Conservation (phyloP, 2,888 invertebrate species). For the Synergus gifuensis region DNA sequence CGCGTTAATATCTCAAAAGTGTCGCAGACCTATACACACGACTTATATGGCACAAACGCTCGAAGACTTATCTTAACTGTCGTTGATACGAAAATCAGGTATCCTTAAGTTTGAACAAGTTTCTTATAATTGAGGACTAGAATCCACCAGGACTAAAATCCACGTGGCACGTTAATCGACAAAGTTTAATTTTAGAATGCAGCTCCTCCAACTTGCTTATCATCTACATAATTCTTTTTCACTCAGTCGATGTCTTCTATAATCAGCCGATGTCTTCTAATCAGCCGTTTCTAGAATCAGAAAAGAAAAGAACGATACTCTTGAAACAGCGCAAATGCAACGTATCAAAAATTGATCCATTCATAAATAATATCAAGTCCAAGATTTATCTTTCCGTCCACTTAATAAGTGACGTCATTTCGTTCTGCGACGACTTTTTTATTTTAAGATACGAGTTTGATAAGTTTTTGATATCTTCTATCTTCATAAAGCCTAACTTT, state of each 20-base stretch:
- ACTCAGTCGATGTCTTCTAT: slow-evolving; percentile 61
- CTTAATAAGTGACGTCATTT: slow-evolving; percentile 6
- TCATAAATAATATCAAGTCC: slow-evolving; percentile 68
- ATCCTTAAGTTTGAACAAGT: slow-evolving; percentile 38
- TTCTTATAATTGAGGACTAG: slow-evolving; percentile 34
- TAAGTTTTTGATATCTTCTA: background rate
- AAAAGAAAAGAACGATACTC: slow-evolving; percentile 64
- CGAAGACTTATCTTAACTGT: slow-evolving; percentile 30
- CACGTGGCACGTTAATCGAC: slow-evolving; percentile 47
- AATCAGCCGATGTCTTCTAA: slow-evolving; percentile 65
- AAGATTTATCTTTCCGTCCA: background rate
- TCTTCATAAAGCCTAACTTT: slow-evolving; percentile 1
- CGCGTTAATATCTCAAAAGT: slow-evolving; percentile 58
- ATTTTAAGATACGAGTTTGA: background rate
- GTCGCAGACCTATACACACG: slow-evolving; percentile 13
- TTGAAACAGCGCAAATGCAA: slow-evolving; percentile 52
- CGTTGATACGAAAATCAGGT: slow-evolving; percentile 42
- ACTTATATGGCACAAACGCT: slow-evolving; percentile 24
- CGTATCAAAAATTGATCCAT: slow-evolving; percentile 57
- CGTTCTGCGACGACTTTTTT: slow-evolving; percentile 34
- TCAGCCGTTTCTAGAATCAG: slow-evolving; percentile 74
- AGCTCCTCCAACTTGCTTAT: slow-evolving; percentile 53
- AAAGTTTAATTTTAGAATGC: slow-evolving; percentile 52
- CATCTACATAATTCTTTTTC: slow-evolving; percentile 65
- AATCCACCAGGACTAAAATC: slow-evolving; percentile 38